Evolutionary conservation across 2,113 vertebrate genomes (phyloP).

Genomic region (Rhegmatorhina hoffmannsi): DNA sequence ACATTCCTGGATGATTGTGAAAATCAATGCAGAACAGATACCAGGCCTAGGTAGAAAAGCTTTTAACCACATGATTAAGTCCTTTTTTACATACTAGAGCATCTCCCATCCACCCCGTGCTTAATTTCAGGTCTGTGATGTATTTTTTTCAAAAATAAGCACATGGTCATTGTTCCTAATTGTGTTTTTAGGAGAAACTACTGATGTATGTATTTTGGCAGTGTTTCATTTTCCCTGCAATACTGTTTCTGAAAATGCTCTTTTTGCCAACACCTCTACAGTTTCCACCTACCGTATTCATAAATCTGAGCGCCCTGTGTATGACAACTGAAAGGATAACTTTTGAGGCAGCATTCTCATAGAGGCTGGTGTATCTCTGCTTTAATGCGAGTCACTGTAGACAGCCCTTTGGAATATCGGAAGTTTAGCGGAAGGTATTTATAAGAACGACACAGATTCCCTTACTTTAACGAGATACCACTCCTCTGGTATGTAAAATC

Average conservation of each 20-base stretch:
- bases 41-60: neutral
- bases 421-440: neutral
- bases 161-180: neutral
- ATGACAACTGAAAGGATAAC: neutral
- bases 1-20: neutral
- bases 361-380: neutral
- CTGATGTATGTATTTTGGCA: neutral
- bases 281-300: neutral
- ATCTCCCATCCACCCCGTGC: neutral
- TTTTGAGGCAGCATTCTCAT: neutral
- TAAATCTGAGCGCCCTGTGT: neutral
- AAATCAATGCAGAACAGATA: neutral
- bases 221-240: neutral
- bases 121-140: neutral
- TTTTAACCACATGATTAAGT: neutral
- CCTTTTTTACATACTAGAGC: neutral
- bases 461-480: slow-evolving; percentile 2
- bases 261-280: neutral
- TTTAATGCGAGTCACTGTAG: neutral
- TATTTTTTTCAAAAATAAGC: neutral
- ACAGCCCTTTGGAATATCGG: neutral
- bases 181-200: neutral
- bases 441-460: neutral
- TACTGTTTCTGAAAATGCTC: neutral
- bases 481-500: slow-evolving; percentile 13